These are phyloP conservation scores for Pseudolaguvia tuberculata DNA, from an alignment of 2,113 vertebrate species.

Conservation along the genomic window DNA sequence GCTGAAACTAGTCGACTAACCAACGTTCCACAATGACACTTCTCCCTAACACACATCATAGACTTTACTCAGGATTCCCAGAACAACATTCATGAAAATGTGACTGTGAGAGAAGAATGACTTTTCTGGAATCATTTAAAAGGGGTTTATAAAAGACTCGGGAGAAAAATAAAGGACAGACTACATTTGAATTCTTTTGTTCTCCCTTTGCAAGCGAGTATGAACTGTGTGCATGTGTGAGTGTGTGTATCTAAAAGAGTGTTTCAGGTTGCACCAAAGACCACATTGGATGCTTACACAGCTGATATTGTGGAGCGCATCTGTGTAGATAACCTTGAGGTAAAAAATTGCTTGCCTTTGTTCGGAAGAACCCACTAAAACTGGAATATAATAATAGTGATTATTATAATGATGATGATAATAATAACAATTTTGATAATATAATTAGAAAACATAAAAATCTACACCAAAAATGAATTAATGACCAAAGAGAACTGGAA, in stretches of 20 bases:
- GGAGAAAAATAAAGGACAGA: conserved; percentile 21
- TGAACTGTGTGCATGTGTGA: conserved; percentile 30
- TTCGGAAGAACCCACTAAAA: conserved; percentile 65
- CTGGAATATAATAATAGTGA: conserved; percentile 65
- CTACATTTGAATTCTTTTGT: conserved; percentile 15
- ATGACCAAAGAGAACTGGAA: conserved; percentile 70
- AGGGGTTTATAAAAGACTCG: conserved; percentile 7
- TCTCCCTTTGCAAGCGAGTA: conserved; percentile 25
- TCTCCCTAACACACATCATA: conserved; percentile 10
- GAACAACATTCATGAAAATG: conserved; percentile 31
- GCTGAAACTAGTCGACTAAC: conserved; percentile 12
- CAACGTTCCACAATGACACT: conserved; percentile 5
- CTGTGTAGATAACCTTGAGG: conserved; percentile 30
- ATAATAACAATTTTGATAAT: conserved; percentile 26
- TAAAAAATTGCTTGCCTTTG: conserved; percentile 39
- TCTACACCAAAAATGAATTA: conserved; percentile 65
- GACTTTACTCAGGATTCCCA: conserved; percentile 33
- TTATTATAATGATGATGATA: conserved; percentile 14
- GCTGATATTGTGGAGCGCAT: conserved; percentile 58
- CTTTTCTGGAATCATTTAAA: conserved; percentile 28
- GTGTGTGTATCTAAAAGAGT: conserved; percentile 16
- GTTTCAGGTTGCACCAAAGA: conserved; percentile 54
- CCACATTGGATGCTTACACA: conserved; percentile 60
- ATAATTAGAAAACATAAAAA: conserved; percentile 42
- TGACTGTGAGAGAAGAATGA: conserved; percentile 33